Percentiles rank a stretch among this genome's conserved stretches.
Conservation (phyloP, 2,113 vertebrate species). For the Boulengeromyrus knoepffleri region DNA sequence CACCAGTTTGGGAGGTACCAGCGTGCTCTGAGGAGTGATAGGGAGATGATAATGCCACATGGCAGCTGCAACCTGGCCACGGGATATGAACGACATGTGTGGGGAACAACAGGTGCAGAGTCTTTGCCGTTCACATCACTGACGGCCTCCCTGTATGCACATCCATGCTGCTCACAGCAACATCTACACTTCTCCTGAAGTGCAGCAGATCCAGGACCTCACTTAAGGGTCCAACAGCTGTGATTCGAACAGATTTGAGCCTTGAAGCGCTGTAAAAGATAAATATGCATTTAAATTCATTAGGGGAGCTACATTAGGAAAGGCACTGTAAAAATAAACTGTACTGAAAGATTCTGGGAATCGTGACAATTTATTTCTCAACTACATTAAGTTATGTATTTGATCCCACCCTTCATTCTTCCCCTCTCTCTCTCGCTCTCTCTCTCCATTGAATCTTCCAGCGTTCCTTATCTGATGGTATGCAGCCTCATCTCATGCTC, state of each 20-base stretch:
- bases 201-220: not conserved
- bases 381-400: not conserved
- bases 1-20: not conserved
- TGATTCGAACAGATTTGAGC: not conserved
- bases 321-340: not conserved
- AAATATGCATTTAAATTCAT: not conserved
- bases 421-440: not conserved
- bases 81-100: not conserved
- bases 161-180: not conserved
- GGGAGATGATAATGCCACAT: not conserved
- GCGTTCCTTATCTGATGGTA: not conserved
- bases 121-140: not conserved
- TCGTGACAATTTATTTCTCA: not conserved
- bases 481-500: not conserved
- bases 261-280: not conserved
- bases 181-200: not conserved
- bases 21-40: not conserved
- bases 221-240: not conserved
- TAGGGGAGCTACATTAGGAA: not conserved
- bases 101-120: not conserved
- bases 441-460: slow-evolving; percentile 17
- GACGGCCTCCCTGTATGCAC: not conserved
- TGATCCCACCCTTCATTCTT: slow-evolving; percentile 9
- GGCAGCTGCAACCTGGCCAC: not conserved
- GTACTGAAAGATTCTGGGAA: not conserved